Conservation (phyloP, 2,888 invertebrate species). For the Halictus ligatus region DNA sequence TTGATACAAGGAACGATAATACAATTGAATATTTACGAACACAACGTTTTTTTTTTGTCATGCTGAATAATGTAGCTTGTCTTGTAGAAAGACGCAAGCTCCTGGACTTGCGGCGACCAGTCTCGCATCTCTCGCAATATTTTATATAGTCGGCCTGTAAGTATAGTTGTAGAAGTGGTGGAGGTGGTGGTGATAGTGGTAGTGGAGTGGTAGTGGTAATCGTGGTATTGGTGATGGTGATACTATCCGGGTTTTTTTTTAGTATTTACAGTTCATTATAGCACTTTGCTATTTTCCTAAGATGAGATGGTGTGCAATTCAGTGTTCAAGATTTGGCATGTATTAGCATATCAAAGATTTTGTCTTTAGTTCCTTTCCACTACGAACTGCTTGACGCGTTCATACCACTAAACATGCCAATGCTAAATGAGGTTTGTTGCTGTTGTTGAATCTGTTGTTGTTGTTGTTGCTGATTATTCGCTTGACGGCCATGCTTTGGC, state of each 20-base stretch:
- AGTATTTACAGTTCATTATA: slow-evolving; percentile 81
- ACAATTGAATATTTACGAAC: slow-evolving; percentile 83
- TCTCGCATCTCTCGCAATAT: slow-evolving; percentile 77
- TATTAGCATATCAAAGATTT: slow-evolving; percentile 78
- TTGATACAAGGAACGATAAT: slow-evolving; percentile 84
- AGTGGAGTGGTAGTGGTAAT: slow-evolving; percentile 85
- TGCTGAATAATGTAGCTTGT: slow-evolving; percentile 76
- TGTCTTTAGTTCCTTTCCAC: slow-evolving; percentile 83
- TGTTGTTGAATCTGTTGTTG: slow-evolving; percentile 86
- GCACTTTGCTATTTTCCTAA: slow-evolving; percentile 75
- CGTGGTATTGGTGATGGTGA: slow-evolving; percentile 84
- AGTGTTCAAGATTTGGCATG: slow-evolving; percentile 83
- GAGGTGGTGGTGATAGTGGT: slow-evolving; percentile 85
- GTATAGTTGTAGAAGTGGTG: slow-evolving; percentile 72
- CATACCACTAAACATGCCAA: slow-evolving; percentile 89
- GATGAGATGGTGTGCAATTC: slow-evolving; percentile 78
- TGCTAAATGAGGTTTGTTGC: slow-evolving; percentile 85
- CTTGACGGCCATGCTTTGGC: slow-evolving; percentile 93
- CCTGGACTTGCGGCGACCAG: slow-evolving; percentile 73
- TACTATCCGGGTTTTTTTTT: slow-evolving; percentile 70
- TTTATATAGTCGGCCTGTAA: slow-evolving; percentile 73
- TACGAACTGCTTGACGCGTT: slow-evolving; percentile 89
- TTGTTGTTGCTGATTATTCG: slow-evolving; percentile 88
- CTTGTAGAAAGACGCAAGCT: slow-evolving; percentile 76
- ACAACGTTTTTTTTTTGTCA: slow-evolving; percentile 78